A percentile compares a stretch with the other conserved stretches of the same genome.
phyloP scores from a whole-genome alignment of 2,113 vertebrate genomes.

The Rhabdomys dilectus region DNA sequence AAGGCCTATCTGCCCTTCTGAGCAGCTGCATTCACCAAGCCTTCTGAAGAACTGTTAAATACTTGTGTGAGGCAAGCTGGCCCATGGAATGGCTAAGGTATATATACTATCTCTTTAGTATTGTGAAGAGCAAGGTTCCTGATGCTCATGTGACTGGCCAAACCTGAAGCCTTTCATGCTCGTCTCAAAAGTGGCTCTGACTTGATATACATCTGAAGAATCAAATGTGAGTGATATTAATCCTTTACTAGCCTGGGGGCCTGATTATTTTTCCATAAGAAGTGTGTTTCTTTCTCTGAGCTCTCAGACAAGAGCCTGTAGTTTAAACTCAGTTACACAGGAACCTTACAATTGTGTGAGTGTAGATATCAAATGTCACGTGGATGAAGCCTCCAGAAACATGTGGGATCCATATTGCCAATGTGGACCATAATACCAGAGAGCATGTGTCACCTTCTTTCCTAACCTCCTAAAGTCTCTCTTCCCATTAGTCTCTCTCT shows the following conservation, averaged over 20 bases:
- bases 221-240: background rate
- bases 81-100: too few relatives aligned
- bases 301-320: background rate
- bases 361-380: background rate
- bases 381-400: background rate
- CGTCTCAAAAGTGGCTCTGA: background rate
- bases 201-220: background rate
- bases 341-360: background rate
- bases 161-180: background rate
- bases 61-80: background rate
- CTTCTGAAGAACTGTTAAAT: background rate
- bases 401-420: rapidly evolving
- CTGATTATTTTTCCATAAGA: background rate
- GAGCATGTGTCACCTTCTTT: background rate
- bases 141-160: background rate
- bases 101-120: background rate
- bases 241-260: background rate
- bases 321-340: background rate
- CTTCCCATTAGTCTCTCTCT: background rate
- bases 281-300: background rate
- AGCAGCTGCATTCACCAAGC: background rate
- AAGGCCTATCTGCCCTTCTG: background rate
- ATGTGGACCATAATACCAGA: background rate
- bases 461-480: background rate
- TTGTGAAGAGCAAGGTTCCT: background rate